These are phyloP conservation scores for Tautogolabrus adspersus DNA, from an alignment of 2,113 vertebrate species.

Conservation along the genomic window DNA sequence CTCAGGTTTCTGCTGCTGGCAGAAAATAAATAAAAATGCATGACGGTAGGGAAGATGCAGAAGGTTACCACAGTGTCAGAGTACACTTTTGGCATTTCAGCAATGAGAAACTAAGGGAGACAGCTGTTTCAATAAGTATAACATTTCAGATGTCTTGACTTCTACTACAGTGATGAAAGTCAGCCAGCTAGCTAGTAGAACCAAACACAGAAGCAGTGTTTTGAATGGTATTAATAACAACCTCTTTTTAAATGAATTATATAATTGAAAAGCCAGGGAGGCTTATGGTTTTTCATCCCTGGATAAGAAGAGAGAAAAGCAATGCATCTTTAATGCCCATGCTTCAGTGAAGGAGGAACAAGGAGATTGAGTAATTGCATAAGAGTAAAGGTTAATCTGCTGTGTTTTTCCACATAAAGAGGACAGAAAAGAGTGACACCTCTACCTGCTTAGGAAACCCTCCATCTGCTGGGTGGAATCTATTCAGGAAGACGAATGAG, in stretches of 20 bases:
- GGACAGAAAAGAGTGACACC: slow-evolving; percentile 48
- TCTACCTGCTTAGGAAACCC: slow-evolving; percentile 45
- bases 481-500: slow-evolving; percentile 54
- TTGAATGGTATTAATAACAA: slow-evolving; percentile 16
- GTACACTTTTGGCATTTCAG: not conserved
- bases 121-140: slow-evolving; percentile 7
- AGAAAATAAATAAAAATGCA: slow-evolving; percentile 16
- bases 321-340: slow-evolving; percentile 54
- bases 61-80: slow-evolving; percentile 9
- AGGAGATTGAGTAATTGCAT: slow-evolving; percentile 47
- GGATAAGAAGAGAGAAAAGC: slow-evolving; percentile 18
- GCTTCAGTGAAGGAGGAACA: slow-evolving; percentile 19
- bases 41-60: not conserved
- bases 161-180: not conserved
- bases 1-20: slow-evolving; percentile 30
- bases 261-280: slow-evolving; percentile 14
- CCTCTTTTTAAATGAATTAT: slow-evolving; percentile 1
- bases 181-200: not conserved
- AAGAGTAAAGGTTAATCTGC: slow-evolving; percentile 62
- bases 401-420: slow-evolving; percentile 26
- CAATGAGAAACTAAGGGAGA: not conserved
- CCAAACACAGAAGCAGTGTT: slow-evolving; percentile 16
- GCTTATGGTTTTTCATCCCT: slow-evolving; percentile 25
- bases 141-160: slow-evolving; percentile 11
- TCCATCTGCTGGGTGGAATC: slow-evolving; percentile 19